phyloP scores from a whole-genome alignment of 2,888 invertebrate genomes.

The Lasioglossum oenotherae region DNA sequence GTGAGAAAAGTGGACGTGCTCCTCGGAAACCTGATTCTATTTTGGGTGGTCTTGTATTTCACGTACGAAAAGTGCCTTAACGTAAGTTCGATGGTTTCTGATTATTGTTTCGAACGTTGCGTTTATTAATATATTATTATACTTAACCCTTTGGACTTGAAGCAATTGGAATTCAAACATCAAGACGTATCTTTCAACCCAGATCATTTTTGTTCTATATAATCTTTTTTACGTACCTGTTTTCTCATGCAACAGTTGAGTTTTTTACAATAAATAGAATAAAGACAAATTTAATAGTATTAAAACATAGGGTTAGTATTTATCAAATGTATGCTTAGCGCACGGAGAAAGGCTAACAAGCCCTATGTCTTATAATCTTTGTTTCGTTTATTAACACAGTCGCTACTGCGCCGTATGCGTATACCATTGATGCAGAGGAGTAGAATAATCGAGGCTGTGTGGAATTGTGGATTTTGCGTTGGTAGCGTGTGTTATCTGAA shows the following conservation, averaged over 20 bases:
- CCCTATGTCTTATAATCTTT: conserved; percentile 8
- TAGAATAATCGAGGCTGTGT: conserved; percentile 72
- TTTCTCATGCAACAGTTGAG: too few species aligned
- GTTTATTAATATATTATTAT: not conserved
- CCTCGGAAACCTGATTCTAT: conserved; percentile 64
- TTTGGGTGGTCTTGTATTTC: conserved; percentile 70
- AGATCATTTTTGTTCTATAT: too few species aligned
- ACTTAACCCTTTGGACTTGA: too few species aligned
- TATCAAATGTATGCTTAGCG: conserved; percentile 15
- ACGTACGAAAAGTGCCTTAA: conserved; percentile 73
- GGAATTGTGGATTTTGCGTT: conserved; percentile 73
- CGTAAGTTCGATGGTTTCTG: conserved; percentile 59
- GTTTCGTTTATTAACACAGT: conserved; percentile 62
- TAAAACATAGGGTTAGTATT: not conserved
- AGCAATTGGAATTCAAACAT: too few species aligned
- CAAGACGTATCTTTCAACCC: too few species aligned
- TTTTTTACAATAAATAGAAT: too few species aligned
- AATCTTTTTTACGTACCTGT: too few species aligned
- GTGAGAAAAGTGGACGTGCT: conserved; percentile 57
- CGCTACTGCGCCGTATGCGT: conserved; percentile 72
- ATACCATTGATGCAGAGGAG: conserved; percentile 69
- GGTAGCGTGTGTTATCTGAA: conserved; percentile 72
- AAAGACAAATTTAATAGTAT: too few species aligned
- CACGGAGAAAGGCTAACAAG: conserved; percentile 19
- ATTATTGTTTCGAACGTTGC: too few species aligned